Evolutionary conservation across 2,888 invertebrate species (phyloP).

Genomic region (Rhodophaea formosa): DNA sequence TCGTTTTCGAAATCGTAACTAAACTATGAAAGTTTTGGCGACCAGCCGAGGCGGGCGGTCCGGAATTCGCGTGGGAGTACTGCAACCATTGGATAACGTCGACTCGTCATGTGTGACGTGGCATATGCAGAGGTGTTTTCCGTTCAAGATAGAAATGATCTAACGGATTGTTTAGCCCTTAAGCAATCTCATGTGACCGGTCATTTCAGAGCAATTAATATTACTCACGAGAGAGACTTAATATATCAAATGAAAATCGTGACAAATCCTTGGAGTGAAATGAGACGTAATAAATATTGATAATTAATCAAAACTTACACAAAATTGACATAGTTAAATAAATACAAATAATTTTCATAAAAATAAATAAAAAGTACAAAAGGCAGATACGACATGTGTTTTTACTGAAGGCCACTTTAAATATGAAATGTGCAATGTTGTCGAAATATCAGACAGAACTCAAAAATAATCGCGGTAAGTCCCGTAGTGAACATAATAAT

Average conservation of each 20-base stretch:
- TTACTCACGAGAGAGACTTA: not conserved
- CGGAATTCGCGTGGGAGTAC: conserved; percentile 70
- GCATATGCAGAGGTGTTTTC: conserved; percentile 78
- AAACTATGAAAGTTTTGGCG: conserved; percentile 79
- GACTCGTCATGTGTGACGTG: conserved; percentile 68
- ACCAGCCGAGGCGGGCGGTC: conserved; percentile 69
- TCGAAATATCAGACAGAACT: too few species aligned
- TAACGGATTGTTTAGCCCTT: conserved; percentile 35
- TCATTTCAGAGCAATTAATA: conserved; percentile 9
- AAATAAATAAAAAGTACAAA: too few species aligned
- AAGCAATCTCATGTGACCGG: conserved; percentile 12
- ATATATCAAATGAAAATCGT: not conserved
- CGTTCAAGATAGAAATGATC: conserved; percentile 72
- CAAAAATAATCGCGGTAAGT: too few species aligned
- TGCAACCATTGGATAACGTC: conserved; percentile 69
- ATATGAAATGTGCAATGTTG: too few species aligned
- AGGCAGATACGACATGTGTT: too few species aligned
- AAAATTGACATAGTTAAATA: not conserved
- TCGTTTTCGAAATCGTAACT: conserved; percentile 82
- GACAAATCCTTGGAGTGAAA: not conserved
- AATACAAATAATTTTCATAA: not conserved
- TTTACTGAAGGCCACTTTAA: not conserved
- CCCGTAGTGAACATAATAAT: too few species aligned
- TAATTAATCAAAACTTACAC: not conserved
- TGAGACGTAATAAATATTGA: not conserved